Evolutionary conservation across 2,113 vertebrate genomes (phyloP).

Genomic region (Hippocampus comes): DNA sequence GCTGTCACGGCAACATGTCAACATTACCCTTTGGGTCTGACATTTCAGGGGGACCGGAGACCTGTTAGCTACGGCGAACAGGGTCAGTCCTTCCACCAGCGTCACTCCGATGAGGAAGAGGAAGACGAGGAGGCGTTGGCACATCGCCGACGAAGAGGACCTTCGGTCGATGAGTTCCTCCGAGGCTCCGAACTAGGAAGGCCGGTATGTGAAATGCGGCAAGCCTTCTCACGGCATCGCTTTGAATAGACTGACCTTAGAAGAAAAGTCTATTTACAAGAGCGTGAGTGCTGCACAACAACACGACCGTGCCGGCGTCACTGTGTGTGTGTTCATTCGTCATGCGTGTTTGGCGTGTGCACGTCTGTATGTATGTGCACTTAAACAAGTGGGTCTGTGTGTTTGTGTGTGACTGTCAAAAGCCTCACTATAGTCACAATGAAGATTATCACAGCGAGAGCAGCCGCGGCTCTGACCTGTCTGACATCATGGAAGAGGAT

Average conservation of each 20-base stretch:
- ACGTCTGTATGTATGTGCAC: slow-evolving; percentile 53
- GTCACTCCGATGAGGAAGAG: slow-evolving; percentile 84
- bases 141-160: slow-evolving; percentile 78
- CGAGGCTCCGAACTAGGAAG: slow-evolving; percentile 89
- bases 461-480: slow-evolving; percentile 94
- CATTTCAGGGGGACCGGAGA: slow-evolving; percentile 81
- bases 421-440: slow-evolving; percentile 87
- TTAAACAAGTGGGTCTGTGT: slow-evolving; percentile 64
- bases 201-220: slow-evolving; percentile 73
- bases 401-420: slow-evolving; percentile 52
- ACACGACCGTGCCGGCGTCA: slow-evolving; percentile 37
- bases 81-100: slow-evolving; percentile 73
- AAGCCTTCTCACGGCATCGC: neutral
- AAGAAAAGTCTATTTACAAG: neutral
- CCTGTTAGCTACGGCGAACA: slow-evolving; percentile 56
- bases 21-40: neutral
- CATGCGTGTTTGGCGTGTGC: slow-evolving; percentile 52
- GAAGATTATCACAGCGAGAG: slow-evolving; percentile 95
- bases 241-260: neutral
- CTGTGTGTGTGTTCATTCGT: slow-evolving; percentile 25
- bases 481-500: slow-evolving; percentile 98
- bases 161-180: slow-evolving; percentile 93
- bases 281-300: slow-evolving; percentile 31
- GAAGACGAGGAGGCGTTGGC: slow-evolving; percentile 85
- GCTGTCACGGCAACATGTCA: neutral